These are phyloP conservation scores for Oryzaephilus surinamensis DNA, from an alignment of 1,140 invertebrate species.

Conservation along the genomic window DNA sequence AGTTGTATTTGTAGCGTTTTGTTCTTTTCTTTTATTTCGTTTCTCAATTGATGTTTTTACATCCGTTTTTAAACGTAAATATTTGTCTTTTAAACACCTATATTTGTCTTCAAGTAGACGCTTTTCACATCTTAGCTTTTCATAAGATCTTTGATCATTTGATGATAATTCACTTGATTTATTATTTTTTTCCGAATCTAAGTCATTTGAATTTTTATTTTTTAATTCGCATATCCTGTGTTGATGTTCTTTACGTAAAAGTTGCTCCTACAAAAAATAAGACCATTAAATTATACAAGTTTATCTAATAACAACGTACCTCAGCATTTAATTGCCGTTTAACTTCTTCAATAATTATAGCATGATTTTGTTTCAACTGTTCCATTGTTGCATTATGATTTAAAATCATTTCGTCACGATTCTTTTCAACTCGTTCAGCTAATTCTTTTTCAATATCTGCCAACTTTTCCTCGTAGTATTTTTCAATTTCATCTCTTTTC, in stretches of 20 bases:
- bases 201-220: constrained; percentile 49
- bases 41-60: constrained; percentile 55
- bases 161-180: constrained; percentile 32
- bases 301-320: constrained; percentile 28
- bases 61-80: constrained; percentile 65
- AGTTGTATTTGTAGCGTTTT: constrained; percentile 50
- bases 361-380: constrained; percentile 41
- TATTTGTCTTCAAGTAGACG: constrained; percentile 65
- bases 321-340: constrained; percentile 49
- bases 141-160: constrained; percentile 44
- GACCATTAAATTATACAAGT: no score
- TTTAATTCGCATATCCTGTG: constrained; percentile 51
- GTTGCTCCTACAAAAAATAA: constrained; percentile 37
- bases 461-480: constrained; percentile 30
- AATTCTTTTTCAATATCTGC: constrained; percentile 37
- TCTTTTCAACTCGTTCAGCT: constrained; percentile 35
- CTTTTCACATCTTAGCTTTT: constrained; percentile 60
- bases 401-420: constrained; percentile 37
- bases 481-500: constrained; percentile 38
- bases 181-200: constrained; percentile 36
- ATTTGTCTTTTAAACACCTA: constrained; percentile 69
- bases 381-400: constrained; percentile 41
- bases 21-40: constrained; percentile 46
- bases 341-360: constrained; percentile 42
- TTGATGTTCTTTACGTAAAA: constrained; percentile 48